Conservation (phyloP, 2,797 vertebrate species). For the Chiloscyllium punctatum region DNA sequence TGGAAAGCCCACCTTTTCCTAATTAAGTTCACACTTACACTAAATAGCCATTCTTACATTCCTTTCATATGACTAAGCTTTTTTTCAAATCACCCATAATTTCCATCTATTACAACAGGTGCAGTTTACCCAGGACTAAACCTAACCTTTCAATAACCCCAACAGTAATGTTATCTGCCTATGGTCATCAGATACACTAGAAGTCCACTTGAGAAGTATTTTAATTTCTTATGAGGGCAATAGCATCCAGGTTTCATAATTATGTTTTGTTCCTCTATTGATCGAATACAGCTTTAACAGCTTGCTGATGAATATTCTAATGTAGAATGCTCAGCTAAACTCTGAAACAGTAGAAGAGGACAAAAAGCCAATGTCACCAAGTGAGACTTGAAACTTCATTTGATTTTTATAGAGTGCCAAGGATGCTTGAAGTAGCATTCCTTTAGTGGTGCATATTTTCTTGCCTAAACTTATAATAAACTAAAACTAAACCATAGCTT, state of each 20-base stretch:
- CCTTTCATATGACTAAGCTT: not conserved
- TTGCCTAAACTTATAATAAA: not conserved
- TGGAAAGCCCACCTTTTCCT: slow-evolving; percentile 29
- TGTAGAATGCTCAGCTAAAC: slow-evolving; percentile 53
- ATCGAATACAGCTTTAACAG: slow-evolving; percentile 70
- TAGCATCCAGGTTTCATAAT: slow-evolving; percentile 87
- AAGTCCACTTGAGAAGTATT: slow-evolving; percentile 54
- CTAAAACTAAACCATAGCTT: not conserved
- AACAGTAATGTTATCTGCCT: slow-evolving; percentile 45
- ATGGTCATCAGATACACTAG: slow-evolving; percentile 51
- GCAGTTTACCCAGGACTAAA: slow-evolving; percentile 44
- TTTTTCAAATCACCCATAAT: not conserved
- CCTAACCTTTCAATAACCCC: slow-evolving; percentile 56
- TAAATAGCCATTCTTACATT: slow-evolving; percentile 5
- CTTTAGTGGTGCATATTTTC: not conserved
- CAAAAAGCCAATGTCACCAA: not conserved
- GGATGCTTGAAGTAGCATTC: not conserved
- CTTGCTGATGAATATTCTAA: slow-evolving; percentile 62
- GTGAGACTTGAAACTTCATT: slow-evolving; percentile 20
- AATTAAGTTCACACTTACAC: slow-evolving; percentile 27
- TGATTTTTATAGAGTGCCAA: not conserved
- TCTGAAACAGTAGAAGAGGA: slow-evolving; percentile 50
- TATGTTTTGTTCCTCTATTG: slow-evolving; percentile 81
- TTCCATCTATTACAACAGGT: slow-evolving; percentile 42
- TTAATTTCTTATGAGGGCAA: slow-evolving; percentile 87